Evolutionary conservation across 2,113 vertebrate genomes (phyloP), one percentile per base, ranked within the genome.

Genomic region (Harpagus bidentatus): DNA sequence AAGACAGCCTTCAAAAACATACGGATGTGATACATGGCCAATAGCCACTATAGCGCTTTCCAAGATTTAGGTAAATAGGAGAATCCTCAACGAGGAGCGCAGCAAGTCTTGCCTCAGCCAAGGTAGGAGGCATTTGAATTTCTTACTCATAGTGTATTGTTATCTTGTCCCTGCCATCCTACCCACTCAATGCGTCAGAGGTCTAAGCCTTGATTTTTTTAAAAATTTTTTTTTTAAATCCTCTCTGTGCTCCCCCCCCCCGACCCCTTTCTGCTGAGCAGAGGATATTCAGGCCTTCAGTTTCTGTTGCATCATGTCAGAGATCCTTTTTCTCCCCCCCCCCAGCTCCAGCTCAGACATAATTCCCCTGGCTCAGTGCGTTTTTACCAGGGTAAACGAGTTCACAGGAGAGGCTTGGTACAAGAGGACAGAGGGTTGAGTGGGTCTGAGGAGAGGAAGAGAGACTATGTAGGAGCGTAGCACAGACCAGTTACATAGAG

Each of bases 61-160:
- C 22, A 82, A 56, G 25, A 66, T 84, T 36, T 72, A 71, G 78
- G 53, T 95, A 94, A 96, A 93, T 26, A 84, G 74, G 93, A 91
- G 93, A 91, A 65, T 93, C 93, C 82, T 82, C 36, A 73, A 42
- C 1, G 0, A 92, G 89, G 42, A 87, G n/a, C 3, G 2, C 55
- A 58, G 70, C 45, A 69, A 89, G 47, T 58, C 76, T 96, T 97
- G 89, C 42, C 66, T 95, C 73, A 89, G 84, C 4, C 1, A 3
- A 96, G 62, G 95, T 97, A 97, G 95, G 96, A 97, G 95, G 93
- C 93, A 90, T 95, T 90, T 96, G 66, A 94, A 95, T 96, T 92
- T 95, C 84, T 97, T 97, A 97, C 93, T 96, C 97, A 97, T 78
- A 85, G 74, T 82, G 84, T 96, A 80, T 89, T 97, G 91, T 96